A percentile compares a stretch with the other conserved stretches of the same genome.
These are phyloP conservation scores for Meloidogyne hapla DNA, from an alignment of 1,140 invertebrate species.

Conservation along the genomic window DNA sequence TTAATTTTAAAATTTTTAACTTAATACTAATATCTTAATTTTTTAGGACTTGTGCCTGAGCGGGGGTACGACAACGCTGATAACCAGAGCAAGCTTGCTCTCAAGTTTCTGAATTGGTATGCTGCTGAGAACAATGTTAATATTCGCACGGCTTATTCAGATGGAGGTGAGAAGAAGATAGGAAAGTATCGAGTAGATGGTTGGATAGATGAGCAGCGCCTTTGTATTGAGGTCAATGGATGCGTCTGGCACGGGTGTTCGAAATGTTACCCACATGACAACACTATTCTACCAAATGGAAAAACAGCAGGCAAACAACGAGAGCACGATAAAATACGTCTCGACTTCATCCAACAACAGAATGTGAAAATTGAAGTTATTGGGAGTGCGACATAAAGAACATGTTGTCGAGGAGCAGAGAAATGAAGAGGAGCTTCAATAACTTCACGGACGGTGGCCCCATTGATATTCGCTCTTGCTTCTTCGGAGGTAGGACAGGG, in stretches of 20 bases:
- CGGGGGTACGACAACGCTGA: not conserved
- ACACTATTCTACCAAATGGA: not conserved
- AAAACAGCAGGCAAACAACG: conserved; percentile 20
- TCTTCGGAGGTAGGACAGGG: not conserved
- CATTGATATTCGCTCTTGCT: not conserved
- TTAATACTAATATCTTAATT: too few relatives aligned
- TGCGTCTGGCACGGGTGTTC: not conserved
- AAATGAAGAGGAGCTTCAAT: too few relatives aligned
- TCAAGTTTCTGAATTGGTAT: conserved; percentile 7
- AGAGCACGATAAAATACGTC: not conserved
- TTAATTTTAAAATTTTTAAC: too few relatives aligned
- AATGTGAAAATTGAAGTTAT: too few relatives aligned
- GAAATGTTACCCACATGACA: not conserved
- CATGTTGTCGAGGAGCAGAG: not conserved
- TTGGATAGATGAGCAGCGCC: not conserved
- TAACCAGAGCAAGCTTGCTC: not conserved
- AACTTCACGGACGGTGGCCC: too few relatives aligned
- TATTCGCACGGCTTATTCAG: not conserved
- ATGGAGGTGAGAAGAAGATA: not conserved
- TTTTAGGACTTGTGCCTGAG: not conserved
- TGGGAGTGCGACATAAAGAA: conserved; percentile 20
- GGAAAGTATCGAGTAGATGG: not conserved
- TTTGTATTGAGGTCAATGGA: not conserved
- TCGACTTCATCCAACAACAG: not conserved
- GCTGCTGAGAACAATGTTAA: not conserved